phyloP scores from a whole-genome alignment of 2,113 vertebrate genomes.

The Rhipidura dahli region DNA sequence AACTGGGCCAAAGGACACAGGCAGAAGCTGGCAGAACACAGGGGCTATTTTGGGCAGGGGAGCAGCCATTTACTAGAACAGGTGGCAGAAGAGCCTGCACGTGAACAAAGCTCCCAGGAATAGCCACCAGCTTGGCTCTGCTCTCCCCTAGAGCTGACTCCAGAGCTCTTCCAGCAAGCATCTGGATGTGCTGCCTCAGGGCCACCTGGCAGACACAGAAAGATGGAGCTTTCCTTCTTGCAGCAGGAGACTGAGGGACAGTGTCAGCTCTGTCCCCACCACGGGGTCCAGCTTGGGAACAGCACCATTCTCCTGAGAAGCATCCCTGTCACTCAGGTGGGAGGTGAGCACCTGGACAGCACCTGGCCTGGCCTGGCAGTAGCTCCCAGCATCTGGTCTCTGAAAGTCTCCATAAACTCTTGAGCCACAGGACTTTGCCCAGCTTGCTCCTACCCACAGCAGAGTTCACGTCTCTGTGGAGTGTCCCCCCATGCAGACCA shows the following conservation, averaged over 20 bases:
- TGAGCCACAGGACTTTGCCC: too few relatives aligned
- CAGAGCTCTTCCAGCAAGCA: neutral
- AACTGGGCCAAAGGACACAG: constrained; percentile 12
- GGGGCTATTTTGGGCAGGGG: constrained; percentile 38
- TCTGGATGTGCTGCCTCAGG: neutral
- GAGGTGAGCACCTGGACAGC: neutral
- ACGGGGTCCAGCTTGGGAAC: neutral
- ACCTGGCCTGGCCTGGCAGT: neutral
- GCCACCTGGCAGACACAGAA: neutral
- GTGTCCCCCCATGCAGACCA: neutral
- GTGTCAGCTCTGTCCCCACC: neutral
- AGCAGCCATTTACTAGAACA: neutral
- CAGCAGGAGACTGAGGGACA: neutral
- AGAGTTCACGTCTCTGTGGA: rapidly evolving
- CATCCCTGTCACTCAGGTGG: neutral
- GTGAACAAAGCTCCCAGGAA: neutral
- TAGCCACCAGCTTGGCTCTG: neutral
- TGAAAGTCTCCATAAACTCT: neutral
- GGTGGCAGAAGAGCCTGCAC: neutral
- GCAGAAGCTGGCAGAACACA: constrained; percentile 4
- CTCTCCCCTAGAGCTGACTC: neutral
- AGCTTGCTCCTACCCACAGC: neutral
- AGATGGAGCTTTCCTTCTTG: neutral
- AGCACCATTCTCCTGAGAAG: neutral
- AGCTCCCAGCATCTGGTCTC: neutral